These are phyloP conservation scores for Hydraecia micacea DNA, from an alignment of 2,888 invertebrate genomes.

Conservation along the genomic window DNA sequence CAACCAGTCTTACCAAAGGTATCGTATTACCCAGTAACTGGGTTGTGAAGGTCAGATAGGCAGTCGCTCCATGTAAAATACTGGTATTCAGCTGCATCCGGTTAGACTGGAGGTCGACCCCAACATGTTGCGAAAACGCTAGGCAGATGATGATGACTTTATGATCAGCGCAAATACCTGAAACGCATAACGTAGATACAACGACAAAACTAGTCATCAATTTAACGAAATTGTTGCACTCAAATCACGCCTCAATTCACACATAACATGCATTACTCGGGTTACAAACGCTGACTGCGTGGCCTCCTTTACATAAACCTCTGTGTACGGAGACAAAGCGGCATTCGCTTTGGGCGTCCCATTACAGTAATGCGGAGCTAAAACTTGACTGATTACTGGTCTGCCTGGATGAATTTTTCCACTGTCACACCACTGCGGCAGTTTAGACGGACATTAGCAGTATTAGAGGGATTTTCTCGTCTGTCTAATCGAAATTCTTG, in stretches of 20 bases:
- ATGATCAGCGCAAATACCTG: slow-evolving; percentile 18
- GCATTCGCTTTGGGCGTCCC: slow-evolving; percentile 75
- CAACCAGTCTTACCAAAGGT: no score
- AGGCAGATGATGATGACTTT: background rate
- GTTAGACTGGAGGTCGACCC: no score
- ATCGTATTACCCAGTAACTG: no score
- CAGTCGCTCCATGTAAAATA: no score
- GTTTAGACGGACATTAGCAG: slow-evolving; percentile 79
- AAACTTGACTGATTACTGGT: slow-evolving; percentile 87
- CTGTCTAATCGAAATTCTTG: slow-evolving; percentile 81
- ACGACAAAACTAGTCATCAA: slow-evolving; percentile 33
- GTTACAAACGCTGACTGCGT: slow-evolving; percentile 61
- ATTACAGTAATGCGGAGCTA: slow-evolving; percentile 86
- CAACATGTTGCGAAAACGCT: no score
- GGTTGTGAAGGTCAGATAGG: no score
- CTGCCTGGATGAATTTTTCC: slow-evolving; percentile 82
- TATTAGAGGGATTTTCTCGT: slow-evolving; percentile 79
- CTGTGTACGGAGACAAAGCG: slow-evolving; percentile 78
- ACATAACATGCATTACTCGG: slow-evolving; percentile 55
- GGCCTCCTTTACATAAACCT: slow-evolving; percentile 71
- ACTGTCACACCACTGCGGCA: slow-evolving; percentile 72
- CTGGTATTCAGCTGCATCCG: no score
- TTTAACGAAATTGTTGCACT: slow-evolving; percentile 42
- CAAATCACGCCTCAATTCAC: slow-evolving; percentile 56
- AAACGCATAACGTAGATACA: background rate